Conservation (phyloP, 2,797 vertebrate species). For the Falco cherrug region DNA sequence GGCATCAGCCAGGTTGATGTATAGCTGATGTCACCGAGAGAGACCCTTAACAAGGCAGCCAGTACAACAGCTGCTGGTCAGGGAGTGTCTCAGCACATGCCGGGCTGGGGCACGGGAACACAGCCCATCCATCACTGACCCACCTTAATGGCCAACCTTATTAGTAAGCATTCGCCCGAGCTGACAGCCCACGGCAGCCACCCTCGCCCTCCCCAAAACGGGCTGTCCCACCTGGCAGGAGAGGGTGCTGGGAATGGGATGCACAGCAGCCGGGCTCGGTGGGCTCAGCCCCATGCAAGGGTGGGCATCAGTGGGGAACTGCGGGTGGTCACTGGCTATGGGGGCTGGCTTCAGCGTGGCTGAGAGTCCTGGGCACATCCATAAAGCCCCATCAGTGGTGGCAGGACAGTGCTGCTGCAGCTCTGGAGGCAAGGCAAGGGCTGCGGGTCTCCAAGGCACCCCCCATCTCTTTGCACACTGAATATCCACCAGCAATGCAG, state of each 20-base stretch:
- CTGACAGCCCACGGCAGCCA: slow-evolving; percentile 58
- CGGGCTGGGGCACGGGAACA: slow-evolving; percentile 58
- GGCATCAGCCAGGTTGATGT: slow-evolving; percentile 79
- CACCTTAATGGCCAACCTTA: slow-evolving; percentile 74
- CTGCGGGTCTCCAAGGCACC: fast-evolving
- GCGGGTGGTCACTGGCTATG: fast-evolving
- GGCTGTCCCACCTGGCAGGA: background rate
- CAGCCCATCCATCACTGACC: slow-evolving; percentile 76
- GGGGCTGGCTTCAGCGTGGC: fast-evolving
- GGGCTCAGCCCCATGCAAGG: background rate
- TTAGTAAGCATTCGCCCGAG: slow-evolving; percentile 69
- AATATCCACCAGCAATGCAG: fast-evolving
- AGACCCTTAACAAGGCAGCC: slow-evolving; percentile 80
- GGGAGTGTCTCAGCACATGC: slow-evolving; percentile 68
- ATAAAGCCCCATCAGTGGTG: fast-evolving
- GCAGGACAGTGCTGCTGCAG: background rate
- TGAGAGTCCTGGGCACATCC: fast-evolving
- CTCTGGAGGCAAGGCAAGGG: background rate
- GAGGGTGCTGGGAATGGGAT: background rate
- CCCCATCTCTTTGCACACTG: fast-evolving
- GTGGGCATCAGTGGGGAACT: background rate
- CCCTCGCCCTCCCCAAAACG: slow-evolving; percentile 1
- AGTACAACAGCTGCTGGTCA: slow-evolving; percentile 77
- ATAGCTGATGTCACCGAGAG: slow-evolving; percentile 77
- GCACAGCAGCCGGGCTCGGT: fast-evolving